Conservation (phyloP, 2,797 vertebrate genomes). For the Gymnocypris eckloni region DNA sequence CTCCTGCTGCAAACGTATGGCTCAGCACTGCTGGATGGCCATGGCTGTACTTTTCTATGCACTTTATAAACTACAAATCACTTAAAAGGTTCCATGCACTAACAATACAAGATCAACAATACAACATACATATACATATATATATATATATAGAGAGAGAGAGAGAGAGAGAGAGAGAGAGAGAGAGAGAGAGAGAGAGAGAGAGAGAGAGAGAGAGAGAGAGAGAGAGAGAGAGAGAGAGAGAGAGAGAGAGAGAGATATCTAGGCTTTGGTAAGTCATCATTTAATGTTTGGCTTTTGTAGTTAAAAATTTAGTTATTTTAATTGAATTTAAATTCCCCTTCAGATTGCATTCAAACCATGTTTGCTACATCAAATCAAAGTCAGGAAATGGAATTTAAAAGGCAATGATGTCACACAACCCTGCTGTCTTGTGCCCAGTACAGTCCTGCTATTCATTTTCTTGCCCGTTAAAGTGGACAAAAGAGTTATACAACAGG, state of each 20-base stretch:
- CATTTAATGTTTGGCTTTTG: not conserved
- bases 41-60: not conserved
- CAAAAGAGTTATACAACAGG: not conserved
- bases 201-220: too few species aligned
- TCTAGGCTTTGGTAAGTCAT: not conserved
- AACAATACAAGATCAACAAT: not conserved
- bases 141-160: too few species aligned
- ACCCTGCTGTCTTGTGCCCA: not conserved
- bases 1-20: slow-evolving; percentile 38
- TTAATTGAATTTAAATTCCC: not conserved
- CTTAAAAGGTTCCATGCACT: not conserved
- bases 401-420: not conserved
- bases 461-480: not conserved
- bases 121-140: too few species aligned
- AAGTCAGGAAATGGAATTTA: not conserved
- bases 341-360: not conserved
- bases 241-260: too few species aligned
- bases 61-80: not conserved
- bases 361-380: not conserved
- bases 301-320: not conserved
- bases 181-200: too few species aligned
- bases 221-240: too few species aligned
- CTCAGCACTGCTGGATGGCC: not conserved
- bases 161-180: too few species aligned
- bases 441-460: not conserved